A percentile compares a stretch with the other conserved stretches of the same genome.
phyloP scores from a whole-genome alignment of 2,113 vertebrate genomes.

The Oryzias melastigma region DNA sequence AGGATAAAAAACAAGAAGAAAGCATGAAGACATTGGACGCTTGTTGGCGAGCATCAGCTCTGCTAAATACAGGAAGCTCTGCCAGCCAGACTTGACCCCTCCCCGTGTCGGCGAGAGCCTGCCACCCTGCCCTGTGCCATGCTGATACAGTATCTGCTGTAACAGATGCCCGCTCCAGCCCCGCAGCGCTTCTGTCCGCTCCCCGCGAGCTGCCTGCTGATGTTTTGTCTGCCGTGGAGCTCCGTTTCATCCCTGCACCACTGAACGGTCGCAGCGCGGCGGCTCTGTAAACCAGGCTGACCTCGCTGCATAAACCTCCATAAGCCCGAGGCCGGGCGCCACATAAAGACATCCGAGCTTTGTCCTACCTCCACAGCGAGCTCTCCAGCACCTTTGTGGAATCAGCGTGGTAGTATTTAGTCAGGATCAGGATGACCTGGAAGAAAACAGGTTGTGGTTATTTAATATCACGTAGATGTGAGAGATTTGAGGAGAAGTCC shows the following conservation, averaged over 20 bases:
- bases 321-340: slow-evolving; percentile 3
- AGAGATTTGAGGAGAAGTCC: too few relatives aligned
- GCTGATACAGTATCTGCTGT: slow-evolving; percentile 64
- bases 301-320: too few relatives aligned
- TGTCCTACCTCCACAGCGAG: slow-evolving; percentile 78
- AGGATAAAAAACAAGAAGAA: background rate
- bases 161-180: slow-evolving; percentile 58
- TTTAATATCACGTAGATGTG: too few relatives aligned
- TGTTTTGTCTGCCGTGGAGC: slow-evolving; percentile 38
- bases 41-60: slow-evolving; percentile 33
- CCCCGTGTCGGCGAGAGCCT: slow-evolving; percentile 31
- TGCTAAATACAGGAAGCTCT: slow-evolving; percentile 35
- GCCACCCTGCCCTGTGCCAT: slow-evolving; percentile 44
- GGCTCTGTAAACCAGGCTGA: slow-evolving; percentile 14
- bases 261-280: slow-evolving; percentile 22
- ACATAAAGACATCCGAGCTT: slow-evolving; percentile 30
- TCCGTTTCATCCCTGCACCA: slow-evolving; percentile 27
- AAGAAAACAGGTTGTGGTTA: background rate
- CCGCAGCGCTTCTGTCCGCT: slow-evolving; percentile 17
- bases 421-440: slow-evolving; percentile 97
- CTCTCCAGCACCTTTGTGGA: slow-evolving; percentile 97
- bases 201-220: slow-evolving; percentile 44
- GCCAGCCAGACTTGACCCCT: slow-evolving; percentile 53
- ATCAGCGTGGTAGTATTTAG: slow-evolving; percentile 96
- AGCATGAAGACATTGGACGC: slow-evolving; percentile 27